Conservation (phyloP, 92 coral and sea anemone species). For the Micromussa lordhowensis region DNA sequence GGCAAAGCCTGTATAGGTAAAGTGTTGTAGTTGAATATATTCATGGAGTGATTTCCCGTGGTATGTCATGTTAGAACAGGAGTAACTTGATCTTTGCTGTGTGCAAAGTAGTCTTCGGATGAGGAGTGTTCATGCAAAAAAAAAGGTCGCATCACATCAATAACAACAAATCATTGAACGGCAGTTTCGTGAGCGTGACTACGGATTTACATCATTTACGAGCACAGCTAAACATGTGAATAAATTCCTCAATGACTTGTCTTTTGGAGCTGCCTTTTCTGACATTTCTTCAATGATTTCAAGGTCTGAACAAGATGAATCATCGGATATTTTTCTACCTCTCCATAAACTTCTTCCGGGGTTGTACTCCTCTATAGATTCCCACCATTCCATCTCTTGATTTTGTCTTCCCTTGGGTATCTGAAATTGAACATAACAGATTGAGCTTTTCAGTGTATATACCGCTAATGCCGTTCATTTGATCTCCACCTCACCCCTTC, state of each 20-base stretch:
- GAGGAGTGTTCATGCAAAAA: not conserved
- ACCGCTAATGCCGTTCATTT: constrained; percentile 12
- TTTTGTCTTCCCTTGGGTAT: constrained; percentile 20
- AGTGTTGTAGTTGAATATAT: constrained; percentile 7
- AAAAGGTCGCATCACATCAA: not conserved
- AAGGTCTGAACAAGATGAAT: constrained; percentile 9
- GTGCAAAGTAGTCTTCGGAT: constrained; percentile 14
- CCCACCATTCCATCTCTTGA: constrained; percentile 37
- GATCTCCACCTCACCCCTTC: too few species aligned
- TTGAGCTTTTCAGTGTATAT: constrained; percentile 18
- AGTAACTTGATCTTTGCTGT: constrained; percentile 14
- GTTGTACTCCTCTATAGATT: constrained; percentile 10
- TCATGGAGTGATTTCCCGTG: constrained; percentile 2
- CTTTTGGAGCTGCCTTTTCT: constrained; percentile 12
- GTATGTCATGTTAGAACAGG: not conserved
- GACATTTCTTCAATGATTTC: constrained; percentile 14
- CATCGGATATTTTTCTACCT: not conserved
- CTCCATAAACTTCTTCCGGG: constrained; percentile 30
- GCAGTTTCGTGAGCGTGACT: constrained; percentile 24
- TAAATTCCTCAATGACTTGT: constrained; percentile 11
- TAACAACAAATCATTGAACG: constrained; percentile 16
- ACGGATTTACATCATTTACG: constrained; percentile 18
- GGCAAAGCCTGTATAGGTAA: constrained; percentile 14
- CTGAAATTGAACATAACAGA: constrained; percentile 1
- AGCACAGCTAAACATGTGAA: constrained; percentile 34